Conservation (phyloP, 2,888 invertebrate species). For the Andrena praecox region DNA sequence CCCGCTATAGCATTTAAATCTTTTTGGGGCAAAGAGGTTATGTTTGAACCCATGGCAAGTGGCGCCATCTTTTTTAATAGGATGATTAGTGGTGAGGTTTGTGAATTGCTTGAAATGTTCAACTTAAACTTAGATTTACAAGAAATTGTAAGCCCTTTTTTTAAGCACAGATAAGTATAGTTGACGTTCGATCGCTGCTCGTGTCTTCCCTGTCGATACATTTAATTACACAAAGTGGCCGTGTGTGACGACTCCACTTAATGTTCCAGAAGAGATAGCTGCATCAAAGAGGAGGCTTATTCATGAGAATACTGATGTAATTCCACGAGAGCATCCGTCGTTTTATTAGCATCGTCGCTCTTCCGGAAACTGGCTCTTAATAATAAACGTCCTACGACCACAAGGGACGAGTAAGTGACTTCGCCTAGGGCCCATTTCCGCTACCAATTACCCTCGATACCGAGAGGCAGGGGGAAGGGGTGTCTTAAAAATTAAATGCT, state of each 20-base stretch:
- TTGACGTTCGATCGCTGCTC: not conserved
- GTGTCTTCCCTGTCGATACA: not conserved
- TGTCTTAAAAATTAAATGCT: not conserved
- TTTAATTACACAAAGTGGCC: slow-evolving; percentile 50
- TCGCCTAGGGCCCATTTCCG: not conserved
- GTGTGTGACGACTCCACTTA: not conserved
- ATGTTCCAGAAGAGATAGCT: slow-evolving; percentile 20
- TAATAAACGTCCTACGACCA: not conserved
- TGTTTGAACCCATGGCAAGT: too few relatives aligned
- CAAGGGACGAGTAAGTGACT: not conserved
- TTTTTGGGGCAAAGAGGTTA: too few relatives aligned
- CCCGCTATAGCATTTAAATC: too few relatives aligned
- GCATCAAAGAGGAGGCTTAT: slow-evolving; percentile 18
- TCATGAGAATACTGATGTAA: slow-evolving; percentile 48
- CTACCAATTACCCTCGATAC: not conserved
- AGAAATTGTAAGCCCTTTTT: too few relatives aligned
- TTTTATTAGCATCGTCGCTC: slow-evolving; percentile 14
- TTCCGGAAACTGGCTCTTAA: not conserved
- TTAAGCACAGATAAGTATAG: too few relatives aligned
- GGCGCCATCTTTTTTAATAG: too few relatives aligned
- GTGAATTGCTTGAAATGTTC: too few relatives aligned
- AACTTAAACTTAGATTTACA: too few relatives aligned
- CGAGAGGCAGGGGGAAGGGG: too few relatives aligned
- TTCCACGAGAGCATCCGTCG: slow-evolving; percentile 23
- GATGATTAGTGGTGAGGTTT: too few relatives aligned